Evolutionary conservation across 1,140 invertebrate species (phyloP), one percentile per base, ranked within the genome.

Genomic region (Oedothorax gibbosus): DNA sequence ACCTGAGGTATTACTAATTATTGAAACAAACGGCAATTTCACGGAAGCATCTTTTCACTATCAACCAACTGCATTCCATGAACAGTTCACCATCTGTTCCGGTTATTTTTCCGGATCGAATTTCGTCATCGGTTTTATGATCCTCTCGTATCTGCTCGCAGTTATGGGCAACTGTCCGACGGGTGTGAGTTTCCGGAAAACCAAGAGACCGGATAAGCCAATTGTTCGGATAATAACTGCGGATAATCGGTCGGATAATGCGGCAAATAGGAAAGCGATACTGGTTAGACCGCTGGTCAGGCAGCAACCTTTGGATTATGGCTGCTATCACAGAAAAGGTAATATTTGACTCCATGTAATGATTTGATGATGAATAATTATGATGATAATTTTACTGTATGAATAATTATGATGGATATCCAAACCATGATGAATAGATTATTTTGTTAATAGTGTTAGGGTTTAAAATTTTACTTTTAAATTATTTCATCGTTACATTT

Each of bases 91-190:
- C 35, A 35, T 35, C 35, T 35, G 35, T 35, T 15, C 9, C 18
- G 18, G 18, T 56, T 18, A 75, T 21, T 75, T 57, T 35, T 35
- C 35, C 5, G 35, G 35, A 35, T 35, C 35, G 72, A 57, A 66
- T 66, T 66, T 56, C 51, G 35, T n/a, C 21, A 21, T 12, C 10
- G 20, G 21, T 68, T 18, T 68, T 18, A 11, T 20, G 12, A 21
- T 35, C 35, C 11, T 68, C 12, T n/a, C 21, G 11, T 68, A 21
- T n/a, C 18, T n/a, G 65, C 21, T 68, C 35, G 65, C 12, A 21
- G 11, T 68, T 35, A 82, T 82, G 80, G 80, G 80, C n/a, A 82
- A 82, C 35, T 82, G 80, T 53, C 80, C 80, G 56, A 56, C 73
- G 7, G 18, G 68, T n/a, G 20, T 71, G 79, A 20, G 51, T 72